phyloP scores from a whole-genome alignment of 2,113 vertebrate species.

The Sylvia atricapilla region DNA sequence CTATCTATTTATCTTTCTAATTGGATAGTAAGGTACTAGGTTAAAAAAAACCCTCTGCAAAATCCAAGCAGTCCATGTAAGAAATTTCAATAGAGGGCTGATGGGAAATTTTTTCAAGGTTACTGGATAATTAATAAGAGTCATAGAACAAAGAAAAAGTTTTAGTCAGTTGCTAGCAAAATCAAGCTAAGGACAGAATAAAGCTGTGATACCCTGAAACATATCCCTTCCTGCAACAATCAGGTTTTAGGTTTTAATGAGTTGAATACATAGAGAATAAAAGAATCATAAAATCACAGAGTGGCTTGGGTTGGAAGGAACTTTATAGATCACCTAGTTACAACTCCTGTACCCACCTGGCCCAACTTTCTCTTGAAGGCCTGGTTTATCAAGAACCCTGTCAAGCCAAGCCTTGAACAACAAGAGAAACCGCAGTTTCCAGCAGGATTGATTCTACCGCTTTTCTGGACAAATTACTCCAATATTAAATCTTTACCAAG shows the following conservation, averaged over 20 bases:
- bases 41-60: background rate
- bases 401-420: background rate
- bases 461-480: background rate
- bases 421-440: background rate
- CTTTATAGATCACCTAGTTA: background rate
- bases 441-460: background rate
- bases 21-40: constrained; percentile 8
- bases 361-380: background rate
- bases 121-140: constrained; percentile 20
- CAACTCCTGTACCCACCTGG: background rate
- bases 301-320: background rate
- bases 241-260: background rate
- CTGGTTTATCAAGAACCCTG: background rate
- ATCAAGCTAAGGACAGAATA: background rate
- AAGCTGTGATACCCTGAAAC: background rate
- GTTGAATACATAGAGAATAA: background rate
- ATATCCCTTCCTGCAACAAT: background rate
- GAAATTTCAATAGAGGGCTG: background rate
- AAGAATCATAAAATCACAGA: background rate
- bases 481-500: background rate
- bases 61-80: constrained; percentile 12
- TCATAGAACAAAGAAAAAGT: background rate
- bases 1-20: constrained; percentile 62
- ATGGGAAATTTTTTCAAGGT: constrained; percentile 14
- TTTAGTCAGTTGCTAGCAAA: background rate